These are phyloP conservation scores for Tringa solitaria DNA, from an alignment of 2,113 vertebrate genomes.

Conservation along the genomic window DNA sequence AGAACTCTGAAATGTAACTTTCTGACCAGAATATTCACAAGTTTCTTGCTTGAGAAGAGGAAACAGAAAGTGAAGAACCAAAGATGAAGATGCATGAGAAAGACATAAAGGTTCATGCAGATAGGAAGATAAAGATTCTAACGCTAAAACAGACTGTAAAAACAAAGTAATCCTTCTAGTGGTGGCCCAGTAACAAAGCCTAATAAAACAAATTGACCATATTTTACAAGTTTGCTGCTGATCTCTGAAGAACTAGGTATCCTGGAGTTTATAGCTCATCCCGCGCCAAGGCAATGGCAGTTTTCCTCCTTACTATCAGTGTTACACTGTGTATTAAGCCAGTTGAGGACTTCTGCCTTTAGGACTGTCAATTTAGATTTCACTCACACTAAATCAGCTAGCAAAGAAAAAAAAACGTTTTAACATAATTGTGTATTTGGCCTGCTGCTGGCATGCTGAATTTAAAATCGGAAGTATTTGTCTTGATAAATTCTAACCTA, in stretches of 20 bases:
- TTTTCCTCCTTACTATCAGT: not conserved
- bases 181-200: not conserved
- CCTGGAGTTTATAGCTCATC: not conserved
- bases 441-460: not conserved
- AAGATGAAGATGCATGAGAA: not conserved
- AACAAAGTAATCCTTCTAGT: not conserved
- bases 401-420: not conserved
- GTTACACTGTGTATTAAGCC: not conserved
- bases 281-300: fast-evolving
- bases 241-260: not conserved
- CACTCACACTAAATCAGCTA: not conserved
- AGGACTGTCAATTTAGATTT: not conserved
- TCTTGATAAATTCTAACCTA: not conserved
- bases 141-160: not conserved
- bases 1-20: not conserved
- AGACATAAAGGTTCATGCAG: not conserved
- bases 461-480: not conserved
- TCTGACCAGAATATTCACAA: not conserved
- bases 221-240: not conserved
- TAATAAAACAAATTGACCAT: not conserved
- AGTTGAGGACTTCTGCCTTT: not conserved
- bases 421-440: not conserved
- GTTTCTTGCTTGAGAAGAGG: not conserved
- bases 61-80: not conserved
- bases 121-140: not conserved